phyloP scores from a whole-genome alignment of 2,797 vertebrate species.

The Microcaecilia unicolor region DNA sequence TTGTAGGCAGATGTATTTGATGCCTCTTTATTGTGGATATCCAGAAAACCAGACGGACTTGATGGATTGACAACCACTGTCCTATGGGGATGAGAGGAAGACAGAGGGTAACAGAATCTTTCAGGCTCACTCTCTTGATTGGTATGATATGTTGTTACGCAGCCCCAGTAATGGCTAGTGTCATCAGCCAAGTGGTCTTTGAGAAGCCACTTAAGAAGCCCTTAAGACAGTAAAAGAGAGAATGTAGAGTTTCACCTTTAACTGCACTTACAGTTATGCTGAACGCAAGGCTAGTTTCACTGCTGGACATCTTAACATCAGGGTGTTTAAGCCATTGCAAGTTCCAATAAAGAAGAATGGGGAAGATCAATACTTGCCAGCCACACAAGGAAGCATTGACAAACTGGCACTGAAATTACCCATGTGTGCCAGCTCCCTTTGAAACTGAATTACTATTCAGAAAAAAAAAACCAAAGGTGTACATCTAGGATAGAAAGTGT shows the following conservation, averaged over 20 bases:
- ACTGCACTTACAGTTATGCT: slow-evolving; percentile 35
- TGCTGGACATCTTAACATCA: slow-evolving; percentile 6
- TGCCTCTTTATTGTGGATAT: too few relatives aligned
- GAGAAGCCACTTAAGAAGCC: too few relatives aligned
- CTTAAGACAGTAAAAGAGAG: slow-evolving; percentile 8
- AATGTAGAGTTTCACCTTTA: slow-evolving; percentile 33
- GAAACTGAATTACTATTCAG: slow-evolving; percentile 27
- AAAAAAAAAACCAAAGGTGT: slow-evolving; percentile 24
- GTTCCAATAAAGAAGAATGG: slow-evolving; percentile 22
- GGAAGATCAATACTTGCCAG: slow-evolving; percentile 19
- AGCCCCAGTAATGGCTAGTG: slow-evolving; percentile 17
- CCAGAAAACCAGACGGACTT: too few relatives aligned
- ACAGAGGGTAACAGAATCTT: too few relatives aligned
- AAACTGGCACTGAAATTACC: slow-evolving; percentile 26
- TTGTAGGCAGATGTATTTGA: too few relatives aligned
- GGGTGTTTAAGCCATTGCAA: too few relatives aligned
- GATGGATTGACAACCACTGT: too few relatives aligned
- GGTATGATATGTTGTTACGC: too few relatives aligned
- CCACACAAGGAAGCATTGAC: slow-evolving; percentile 38
- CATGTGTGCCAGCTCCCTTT: slow-evolving; percentile 34
- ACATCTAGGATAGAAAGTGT: too few relatives aligned
- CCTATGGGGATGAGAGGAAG: too few relatives aligned
- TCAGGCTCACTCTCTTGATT: too few relatives aligned
- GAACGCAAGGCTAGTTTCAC: slow-evolving; percentile 25
- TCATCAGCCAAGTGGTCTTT: background rate